Conservation (phyloP, 1,140 invertebrate species). For the Drosophila pandora region DNA sequence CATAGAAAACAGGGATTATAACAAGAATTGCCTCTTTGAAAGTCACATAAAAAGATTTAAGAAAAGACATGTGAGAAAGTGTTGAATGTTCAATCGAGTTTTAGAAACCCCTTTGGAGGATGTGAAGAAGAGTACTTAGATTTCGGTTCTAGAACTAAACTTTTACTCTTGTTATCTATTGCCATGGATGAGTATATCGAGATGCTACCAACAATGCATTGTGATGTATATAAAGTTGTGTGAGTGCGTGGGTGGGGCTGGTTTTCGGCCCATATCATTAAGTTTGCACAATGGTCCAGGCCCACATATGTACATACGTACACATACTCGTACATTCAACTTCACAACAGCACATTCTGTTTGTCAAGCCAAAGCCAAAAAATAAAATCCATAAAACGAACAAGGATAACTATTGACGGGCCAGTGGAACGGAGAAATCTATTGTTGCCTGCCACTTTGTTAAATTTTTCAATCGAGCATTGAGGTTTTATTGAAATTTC, state of each 20-base stretch:
- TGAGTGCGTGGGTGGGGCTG: constrained; percentile 13
- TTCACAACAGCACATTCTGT: constrained; percentile 32
- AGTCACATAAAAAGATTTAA: no score
- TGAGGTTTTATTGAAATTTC: constrained; percentile 36
- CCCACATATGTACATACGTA: constrained; percentile 3
- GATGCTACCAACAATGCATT: constrained; percentile 58
- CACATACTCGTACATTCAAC: constrained; percentile 4
- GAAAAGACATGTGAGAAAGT: neutral
- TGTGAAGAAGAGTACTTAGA: neutral
- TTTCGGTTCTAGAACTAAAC: neutral
- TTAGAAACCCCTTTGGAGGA: neutral
- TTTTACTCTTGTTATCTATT: constrained; percentile 48
- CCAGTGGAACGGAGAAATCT: constrained; percentile 30
- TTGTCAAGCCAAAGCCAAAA: constrained; percentile 41
- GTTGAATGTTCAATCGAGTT: neutral
- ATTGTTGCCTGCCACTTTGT: constrained; percentile 62
- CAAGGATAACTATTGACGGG: constrained; percentile 37
- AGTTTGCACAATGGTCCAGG: constrained; percentile 52
- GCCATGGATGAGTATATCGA: constrained; percentile 58
- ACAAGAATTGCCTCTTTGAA: no score
- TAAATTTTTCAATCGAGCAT: constrained; percentile 50
- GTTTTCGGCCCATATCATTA: constrained; percentile 65
- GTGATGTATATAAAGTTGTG: constrained; percentile 24
- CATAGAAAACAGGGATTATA: no score
- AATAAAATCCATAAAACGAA: constrained; percentile 52